These are phyloP conservation scores for Montipora sp. DNA, from an alignment of 64 coral and sea anemone genomes.

Conservation along the genomic window DNA sequence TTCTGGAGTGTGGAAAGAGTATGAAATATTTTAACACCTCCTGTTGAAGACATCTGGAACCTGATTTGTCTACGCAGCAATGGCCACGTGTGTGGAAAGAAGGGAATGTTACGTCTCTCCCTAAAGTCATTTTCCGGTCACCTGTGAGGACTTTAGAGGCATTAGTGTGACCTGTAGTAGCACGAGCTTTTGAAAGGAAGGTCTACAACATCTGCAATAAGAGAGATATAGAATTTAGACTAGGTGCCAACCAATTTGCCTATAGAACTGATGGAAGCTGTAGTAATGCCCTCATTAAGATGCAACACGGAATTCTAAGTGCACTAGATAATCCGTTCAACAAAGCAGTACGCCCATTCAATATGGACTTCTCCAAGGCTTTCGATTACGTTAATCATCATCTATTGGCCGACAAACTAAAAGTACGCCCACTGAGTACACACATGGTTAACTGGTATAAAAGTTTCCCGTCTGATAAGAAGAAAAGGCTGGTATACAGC, in stretches of 20 bases:
- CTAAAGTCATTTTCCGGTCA: not conserved
- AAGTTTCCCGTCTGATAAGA: not conserved
- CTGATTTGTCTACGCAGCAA: not conserved
- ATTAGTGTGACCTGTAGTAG: not conserved
- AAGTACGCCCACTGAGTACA: not conserved
- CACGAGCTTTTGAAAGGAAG: not conserved
- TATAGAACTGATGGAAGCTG: not conserved
- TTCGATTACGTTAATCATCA: not conserved
- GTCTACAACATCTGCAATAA: not conserved
- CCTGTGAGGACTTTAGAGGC: not conserved
- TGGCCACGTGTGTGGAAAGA: conserved; percentile 15
- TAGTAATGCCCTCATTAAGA: not conserved
- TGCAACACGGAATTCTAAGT: not conserved
- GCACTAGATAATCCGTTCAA: too few relatives aligned
- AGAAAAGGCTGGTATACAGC: not conserved
- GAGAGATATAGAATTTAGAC: not conserved
- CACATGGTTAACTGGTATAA: not conserved
- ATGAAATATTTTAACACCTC: not conserved
- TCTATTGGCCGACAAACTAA: not conserved
- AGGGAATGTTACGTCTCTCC: not conserved
- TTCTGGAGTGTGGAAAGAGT: not conserved
- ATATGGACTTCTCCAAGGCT: not conserved
- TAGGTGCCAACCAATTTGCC: not conserved
- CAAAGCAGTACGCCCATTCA: too few relatives aligned
- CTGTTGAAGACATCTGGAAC: not conserved